Percentiles rank a stretch among this genome's conserved stretches.
Evolutionary conservation across 2,113 vertebrate genomes (phyloP).

Genomic region (Labrus mixtus): DNA sequence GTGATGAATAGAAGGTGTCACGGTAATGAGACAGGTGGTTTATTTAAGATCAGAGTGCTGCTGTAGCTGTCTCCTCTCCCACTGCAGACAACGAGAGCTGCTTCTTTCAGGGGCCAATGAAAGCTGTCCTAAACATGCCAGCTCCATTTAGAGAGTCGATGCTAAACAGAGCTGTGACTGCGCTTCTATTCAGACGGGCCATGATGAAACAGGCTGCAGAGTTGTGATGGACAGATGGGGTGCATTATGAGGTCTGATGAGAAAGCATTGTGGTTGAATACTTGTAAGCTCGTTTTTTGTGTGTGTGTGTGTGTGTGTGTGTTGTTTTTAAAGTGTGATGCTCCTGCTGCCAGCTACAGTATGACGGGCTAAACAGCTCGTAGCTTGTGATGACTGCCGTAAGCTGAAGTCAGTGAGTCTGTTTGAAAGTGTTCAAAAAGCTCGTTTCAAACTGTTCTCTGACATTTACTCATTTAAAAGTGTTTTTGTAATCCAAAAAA

Average conservation of each 20-base stretch:
- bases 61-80: slow-evolving; percentile 39
- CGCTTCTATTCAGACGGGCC: slow-evolving; percentile 45
- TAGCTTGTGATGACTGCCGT: no score
- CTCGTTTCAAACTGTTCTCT: no score
- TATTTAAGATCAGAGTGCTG: slow-evolving; percentile 14
- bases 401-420: no score
- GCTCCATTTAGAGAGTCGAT: slow-evolving; percentile 34
- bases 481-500: no score
- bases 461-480: no score
- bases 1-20: slow-evolving; percentile 25
- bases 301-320: slow-evolving; percentile 1
- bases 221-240: slow-evolving; percentile 59
- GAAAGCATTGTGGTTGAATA: slow-evolving; percentile 49
- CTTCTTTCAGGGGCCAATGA: slow-evolving; percentile 25
- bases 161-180: slow-evolving; percentile 12
- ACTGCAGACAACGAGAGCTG: slow-evolving; percentile 5
- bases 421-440: no score
- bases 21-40: slow-evolving; percentile 50
- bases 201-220: slow-evolving; percentile 55
- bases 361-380: no score
- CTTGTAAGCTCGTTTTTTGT: slow-evolving; percentile 13
- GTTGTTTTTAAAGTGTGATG: slow-evolving; percentile 39
- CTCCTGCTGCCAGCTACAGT: no score
- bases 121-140: slow-evolving; percentile 43
- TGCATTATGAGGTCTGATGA: slow-evolving; percentile 61